A percentile compares a stretch with the other conserved stretches of the same genome.
phyloP scores from a whole-genome alignment of 2,888 invertebrate genomes.

The Ormia ochracea region DNA sequence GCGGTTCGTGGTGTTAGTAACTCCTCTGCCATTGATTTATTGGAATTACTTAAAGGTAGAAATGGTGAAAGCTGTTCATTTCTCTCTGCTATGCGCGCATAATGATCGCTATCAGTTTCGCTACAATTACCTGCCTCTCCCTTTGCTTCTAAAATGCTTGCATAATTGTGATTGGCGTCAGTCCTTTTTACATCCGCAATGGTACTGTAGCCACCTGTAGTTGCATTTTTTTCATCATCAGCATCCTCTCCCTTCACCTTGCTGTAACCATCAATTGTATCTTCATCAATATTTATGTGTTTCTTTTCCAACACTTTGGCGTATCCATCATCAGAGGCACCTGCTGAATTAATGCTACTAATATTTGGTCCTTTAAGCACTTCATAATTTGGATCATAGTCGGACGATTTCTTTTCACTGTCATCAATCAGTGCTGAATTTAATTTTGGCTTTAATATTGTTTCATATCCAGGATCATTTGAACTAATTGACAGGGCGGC shows the following conservation, averaged over 20 bases:
- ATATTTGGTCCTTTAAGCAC: conserved; percentile 79
- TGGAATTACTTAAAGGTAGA: conserved; percentile 52
- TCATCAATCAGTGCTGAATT: conserved; percentile 61
- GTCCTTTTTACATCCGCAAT: conserved; percentile 69
- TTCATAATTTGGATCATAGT: conserved; percentile 89
- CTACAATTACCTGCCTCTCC: conserved; percentile 27
- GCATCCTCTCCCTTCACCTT: conserved; percentile 70
- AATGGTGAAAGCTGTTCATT: conserved; percentile 31
- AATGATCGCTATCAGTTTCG: conserved; percentile 69
- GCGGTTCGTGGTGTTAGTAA: conserved; percentile 58
- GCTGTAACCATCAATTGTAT: conserved; percentile 70
- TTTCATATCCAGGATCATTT: conserved; percentile 86
- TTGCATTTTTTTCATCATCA: conserved; percentile 63
- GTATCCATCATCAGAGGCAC: conserved; percentile 76
- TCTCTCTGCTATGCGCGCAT: conserved; percentile 70
- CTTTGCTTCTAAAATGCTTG: conserved; percentile 75
- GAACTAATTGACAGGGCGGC: conserved; percentile 77
- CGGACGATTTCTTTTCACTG: conserved; percentile 77
- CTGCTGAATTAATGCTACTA: conserved; percentile 60
- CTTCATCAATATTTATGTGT: conserved; percentile 63
- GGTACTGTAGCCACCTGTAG: conserved; percentile 72
- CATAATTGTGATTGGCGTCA: conserved; percentile 73
- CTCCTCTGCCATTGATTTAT: conserved; percentile 53
- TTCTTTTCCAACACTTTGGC: conserved; percentile 76
- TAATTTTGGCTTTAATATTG: conserved; percentile 76